Conservation (phyloP, 2,888 invertebrate genomes). For the Hypomecis punctinalis region DNA sequence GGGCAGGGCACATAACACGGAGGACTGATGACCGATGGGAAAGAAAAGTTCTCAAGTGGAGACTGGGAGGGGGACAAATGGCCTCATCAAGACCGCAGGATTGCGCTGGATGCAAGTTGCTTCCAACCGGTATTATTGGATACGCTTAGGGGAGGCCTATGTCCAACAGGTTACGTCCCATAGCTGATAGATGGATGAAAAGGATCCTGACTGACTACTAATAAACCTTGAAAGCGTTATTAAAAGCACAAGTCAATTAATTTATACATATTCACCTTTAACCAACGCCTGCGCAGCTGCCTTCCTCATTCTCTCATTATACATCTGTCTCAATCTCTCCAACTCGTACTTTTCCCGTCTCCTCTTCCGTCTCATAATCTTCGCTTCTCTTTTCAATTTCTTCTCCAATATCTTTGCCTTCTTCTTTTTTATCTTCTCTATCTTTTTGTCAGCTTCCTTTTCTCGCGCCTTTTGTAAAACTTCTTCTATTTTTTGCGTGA, state of each 20-base stretch:
- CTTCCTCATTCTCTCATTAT: slow-evolving; percentile 52
- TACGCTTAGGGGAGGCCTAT: too few relatives aligned
- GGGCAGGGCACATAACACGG: too few relatives aligned
- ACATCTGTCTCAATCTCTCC: slow-evolving; percentile 53
- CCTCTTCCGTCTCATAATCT: slow-evolving; percentile 35
- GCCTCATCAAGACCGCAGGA: too few relatives aligned
- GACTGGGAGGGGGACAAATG: too few relatives aligned
- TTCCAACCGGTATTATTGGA: too few relatives aligned
- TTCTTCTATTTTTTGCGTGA: slow-evolving; percentile 30
- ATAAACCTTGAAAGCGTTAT: not conserved
- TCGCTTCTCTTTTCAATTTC: slow-evolving; percentile 25
- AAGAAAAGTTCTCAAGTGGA: too few relatives aligned
- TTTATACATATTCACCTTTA: slow-evolving; percentile 35
- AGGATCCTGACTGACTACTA: too few relatives aligned
- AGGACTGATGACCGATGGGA: too few relatives aligned
- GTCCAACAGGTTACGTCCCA: too few relatives aligned
- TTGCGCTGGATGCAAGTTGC: too few relatives aligned
- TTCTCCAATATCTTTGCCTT: slow-evolving; percentile 19
- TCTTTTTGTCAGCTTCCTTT: slow-evolving; percentile 13
- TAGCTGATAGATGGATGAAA: too few relatives aligned
- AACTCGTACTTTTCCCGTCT: slow-evolving; percentile 43
- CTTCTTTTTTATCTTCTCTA: slow-evolving; percentile 2
- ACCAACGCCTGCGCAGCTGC: slow-evolving; percentile 29
- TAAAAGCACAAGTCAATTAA: not conserved
- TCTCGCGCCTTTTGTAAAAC: slow-evolving; percentile 22